Percentiles rank a stretch among this genome's conserved stretches.
phyloP scores from a whole-genome alignment of 1,140 invertebrate species.

The Zaprionus lachaisei region DNA sequence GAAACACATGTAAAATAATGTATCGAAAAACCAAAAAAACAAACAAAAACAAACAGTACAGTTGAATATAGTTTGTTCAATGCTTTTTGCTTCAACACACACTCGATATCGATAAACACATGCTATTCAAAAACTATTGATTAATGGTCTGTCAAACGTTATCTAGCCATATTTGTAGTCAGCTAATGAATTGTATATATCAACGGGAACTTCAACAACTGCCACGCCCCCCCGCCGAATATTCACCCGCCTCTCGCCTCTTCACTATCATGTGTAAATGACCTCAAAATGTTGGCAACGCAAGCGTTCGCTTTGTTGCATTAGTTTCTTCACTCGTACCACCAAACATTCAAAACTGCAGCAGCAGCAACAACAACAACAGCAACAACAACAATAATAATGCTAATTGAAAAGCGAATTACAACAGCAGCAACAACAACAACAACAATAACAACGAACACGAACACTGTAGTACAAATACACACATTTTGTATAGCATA shows the following conservation, averaged over 20 bases:
- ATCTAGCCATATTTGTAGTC: conserved; percentile 37
- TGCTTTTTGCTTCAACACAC: conserved; percentile 49
- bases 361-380: conserved; percentile 13
- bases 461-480: conserved; percentile 69
- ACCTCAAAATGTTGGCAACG: conserved; percentile 24
- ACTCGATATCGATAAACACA: conserved; percentile 27
- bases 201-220: conserved; percentile 6
- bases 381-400: conserved; percentile 4
- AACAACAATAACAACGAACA: conserved; percentile 63
- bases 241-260: conserved; percentile 1
- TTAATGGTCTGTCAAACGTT: conserved; percentile 19
- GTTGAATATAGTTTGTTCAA: conserved; percentile 43
- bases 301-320: conserved; percentile 47
- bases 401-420: conserved; percentile 36
- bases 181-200: conserved; percentile 33
- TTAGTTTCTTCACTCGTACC: conserved; percentile 30
- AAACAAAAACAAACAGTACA: conserved; percentile 1
- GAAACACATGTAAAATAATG: conserved; percentile 26
- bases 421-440: conserved; percentile 32
- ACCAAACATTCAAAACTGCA: conserved; percentile 25
- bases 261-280: conserved; percentile 12
- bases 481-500: conserved; percentile 66
- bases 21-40: conserved; percentile 13
- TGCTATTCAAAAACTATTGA: conserved; percentile 17
- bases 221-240: background rate